Evolutionary conservation across 2,888 invertebrate genomes (phyloP), one percentile per base, ranked within the genome.

Genomic region (Chydorus sphaericus): DNA sequence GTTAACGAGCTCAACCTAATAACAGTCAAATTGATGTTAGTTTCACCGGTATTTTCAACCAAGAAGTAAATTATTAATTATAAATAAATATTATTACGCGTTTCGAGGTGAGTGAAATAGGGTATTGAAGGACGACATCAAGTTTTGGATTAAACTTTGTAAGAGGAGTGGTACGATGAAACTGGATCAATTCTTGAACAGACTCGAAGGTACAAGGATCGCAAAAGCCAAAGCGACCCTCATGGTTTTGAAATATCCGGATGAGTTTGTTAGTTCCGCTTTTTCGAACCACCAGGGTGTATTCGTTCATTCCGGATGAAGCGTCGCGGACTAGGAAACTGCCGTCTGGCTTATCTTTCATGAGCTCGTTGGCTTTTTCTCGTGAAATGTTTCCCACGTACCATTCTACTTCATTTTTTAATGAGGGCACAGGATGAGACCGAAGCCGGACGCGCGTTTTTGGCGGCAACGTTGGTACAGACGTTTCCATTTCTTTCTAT

Each of bases 281-380:
- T 75, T 94, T 93, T 60, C 91, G 79, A 48, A 98, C 77, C 4
- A 96, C 96, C 58, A 98, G 72, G 16, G 97, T 98, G 70, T 91
- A 98, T 69, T 97, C 96, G 31, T 89, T 92, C 62, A 83, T 83
- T 71, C 90, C 89, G 60, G 85, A 89, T 14, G 92, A 89, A n/a
- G 97, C 93, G 73, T 97, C 90, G 18, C 97, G 83, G 36, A 98
- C 94, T 62, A 96, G 75, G 71, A 96, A 98, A 50, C 96, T 92
- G 20, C 97, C 97, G 72, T 97, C 96, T 48, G 87, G 83, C 29
- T 85, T 83, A 65, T 93, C 89, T 63, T 83, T 80, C 63, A 96
- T 74, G 68, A 90, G 87, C 66, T 90, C 90, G 68, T 88, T 90
- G 1, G 91, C 93, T 68, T 93, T 91, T 68, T 94, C 93, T 57